Base-by-base conservation (phyloP, 2,797 vertebrate species). In the Pogoniulus pusillus region DNA sequence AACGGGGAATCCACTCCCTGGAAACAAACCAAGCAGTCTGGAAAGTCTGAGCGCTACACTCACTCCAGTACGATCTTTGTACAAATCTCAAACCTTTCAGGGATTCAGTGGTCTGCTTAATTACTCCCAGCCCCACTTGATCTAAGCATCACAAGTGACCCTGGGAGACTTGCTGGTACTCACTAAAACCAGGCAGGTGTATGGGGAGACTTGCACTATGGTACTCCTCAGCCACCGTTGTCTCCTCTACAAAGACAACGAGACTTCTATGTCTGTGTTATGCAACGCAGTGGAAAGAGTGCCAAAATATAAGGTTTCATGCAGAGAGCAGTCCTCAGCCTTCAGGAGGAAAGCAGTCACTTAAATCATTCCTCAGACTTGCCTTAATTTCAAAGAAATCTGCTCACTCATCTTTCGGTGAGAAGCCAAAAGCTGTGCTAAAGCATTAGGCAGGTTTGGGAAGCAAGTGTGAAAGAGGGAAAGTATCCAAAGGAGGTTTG, bases 11-110 rank as follows among this genome's bases (percentile, higher is more conserved):
- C 90, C 89, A 66, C 86, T 95, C 84, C 41, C 90, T 96, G 93
- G 95, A 95, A 95, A 71, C 54, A 79, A 91, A 91, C 94, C 95
- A 96, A 96, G 68, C 30, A 94, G 95, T 96, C 93, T 96, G 94
- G 96, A 96, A 96, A 96, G 96, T 91, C 69, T 34, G 4, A 91
- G 84, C 83, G 70, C 84, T 93, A 74, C 82, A 66, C 91, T 90
- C 85, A 94, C 90, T 94, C 87, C 60, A 95, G 73, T 10, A 60
- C 54, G 89, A 93, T 76, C 85, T 85, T 89, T 2, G 2, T 83
- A 95, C 91, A 95, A 95, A 94, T 70, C 82, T 89, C 79, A 70
- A 70, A 76, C 68, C 43, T 87, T 91, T 78, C 70, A 89, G 0
- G 0, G 73, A 87, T 91, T 90, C 2, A 12, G 62, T 11, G 57